A percentile compares a stretch with the other conserved stretches of the same genome.
These are phyloP conservation scores for Himalopsyche kuldschensis DNA, from an alignment of 2,888 invertebrate species.

Conservation along the genomic window DNA sequence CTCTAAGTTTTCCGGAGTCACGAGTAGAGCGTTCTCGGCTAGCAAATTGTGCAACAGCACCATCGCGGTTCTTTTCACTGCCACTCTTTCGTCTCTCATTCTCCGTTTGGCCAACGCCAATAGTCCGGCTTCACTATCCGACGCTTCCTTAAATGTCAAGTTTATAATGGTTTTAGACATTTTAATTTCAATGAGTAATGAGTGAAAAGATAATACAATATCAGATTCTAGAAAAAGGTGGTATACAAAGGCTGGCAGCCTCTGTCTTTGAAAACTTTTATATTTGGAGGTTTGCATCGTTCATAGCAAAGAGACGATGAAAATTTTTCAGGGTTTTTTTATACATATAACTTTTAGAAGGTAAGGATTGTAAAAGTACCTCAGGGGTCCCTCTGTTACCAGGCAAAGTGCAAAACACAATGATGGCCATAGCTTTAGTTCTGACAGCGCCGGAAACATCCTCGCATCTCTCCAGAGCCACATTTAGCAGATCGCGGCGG, in stretches of 20 bases:
- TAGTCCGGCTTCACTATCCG: conserved; percentile 46
- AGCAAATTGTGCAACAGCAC: conserved; percentile 48
- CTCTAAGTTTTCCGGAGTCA: conserved; percentile 32
- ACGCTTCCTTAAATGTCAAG: conserved; percentile 44
- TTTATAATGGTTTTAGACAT: background rate
- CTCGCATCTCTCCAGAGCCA: conserved; percentile 56
- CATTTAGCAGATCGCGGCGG: conserved; percentile 51
- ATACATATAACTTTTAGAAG: too few species aligned
- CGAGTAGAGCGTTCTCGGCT: conserved; percentile 32
- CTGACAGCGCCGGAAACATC: conserved; percentile 64
- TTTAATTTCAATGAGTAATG: too few species aligned
- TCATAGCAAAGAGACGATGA: too few species aligned
- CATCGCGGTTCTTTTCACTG: conserved; percentile 51
- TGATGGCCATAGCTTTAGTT: conserved; percentile 62
- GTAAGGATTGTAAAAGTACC: conserved; percentile 44
- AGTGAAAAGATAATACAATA: too few species aligned
- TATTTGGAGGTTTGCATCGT: too few species aligned
- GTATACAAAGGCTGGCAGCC: too few species aligned
- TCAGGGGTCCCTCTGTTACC: background rate
- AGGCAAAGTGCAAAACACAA: conserved; percentile 56
- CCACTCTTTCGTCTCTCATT: conserved; percentile 54
- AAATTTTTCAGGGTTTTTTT: too few species aligned
- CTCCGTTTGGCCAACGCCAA: conserved; percentile 48
- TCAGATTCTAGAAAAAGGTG: too few species aligned
- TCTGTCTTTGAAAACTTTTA: too few species aligned